Evolutionary conservation across 2,888 invertebrate genomes (phyloP), one percentile per base, ranked within the genome.

Genomic region (Alentia gelatinosa): DNA sequence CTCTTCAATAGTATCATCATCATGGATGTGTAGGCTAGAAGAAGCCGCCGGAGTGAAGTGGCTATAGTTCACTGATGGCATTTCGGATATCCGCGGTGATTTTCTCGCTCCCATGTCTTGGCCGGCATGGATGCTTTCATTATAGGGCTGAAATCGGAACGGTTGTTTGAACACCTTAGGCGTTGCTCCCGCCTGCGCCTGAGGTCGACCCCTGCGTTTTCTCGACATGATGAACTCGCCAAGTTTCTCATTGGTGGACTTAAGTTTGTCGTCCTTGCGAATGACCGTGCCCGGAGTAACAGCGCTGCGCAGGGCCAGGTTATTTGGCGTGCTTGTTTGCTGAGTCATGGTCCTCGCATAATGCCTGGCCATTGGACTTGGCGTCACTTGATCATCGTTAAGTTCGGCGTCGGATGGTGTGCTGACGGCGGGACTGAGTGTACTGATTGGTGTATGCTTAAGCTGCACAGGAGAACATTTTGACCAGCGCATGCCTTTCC

Each of bases 191-290:
- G 56, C 19, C 56, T 56, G 75, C 9, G 40, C 23, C 83, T 39
- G 83, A 1, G 42, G 86, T 19, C 33, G 3, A 40, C 4, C 3
- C 9, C 33, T 40, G 3, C 79, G 79, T 33, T 86, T 86, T 4
- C 86, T 1, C 1, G 86, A 86, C 86, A 86, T 86, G 33, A 86
- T 86, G 47, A 86, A 86, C 42, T 86, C 86, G 3, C 86, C 50
- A 0, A 86, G 47, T 26, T 86, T 86, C 30, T 86, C 86, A 42
- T 86, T 47, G 30, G 86, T 86, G 12, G 4, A 26, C 23, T 50
- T 4, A 1, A 47, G 47, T 1, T 26, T 1, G 26, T 50, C 23
- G 33, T 7, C 19, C 7, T 19, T 42, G 7, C 86, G 42, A n/a
- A 42, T 1, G 4, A 86, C 86, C 1, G 86, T 86, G 1, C 33